Evolutionary conservation across 2,113 vertebrate species (phyloP), one percentile per base, ranked within the genome.

Genomic region (Hippopotamus amphibius): DNA sequence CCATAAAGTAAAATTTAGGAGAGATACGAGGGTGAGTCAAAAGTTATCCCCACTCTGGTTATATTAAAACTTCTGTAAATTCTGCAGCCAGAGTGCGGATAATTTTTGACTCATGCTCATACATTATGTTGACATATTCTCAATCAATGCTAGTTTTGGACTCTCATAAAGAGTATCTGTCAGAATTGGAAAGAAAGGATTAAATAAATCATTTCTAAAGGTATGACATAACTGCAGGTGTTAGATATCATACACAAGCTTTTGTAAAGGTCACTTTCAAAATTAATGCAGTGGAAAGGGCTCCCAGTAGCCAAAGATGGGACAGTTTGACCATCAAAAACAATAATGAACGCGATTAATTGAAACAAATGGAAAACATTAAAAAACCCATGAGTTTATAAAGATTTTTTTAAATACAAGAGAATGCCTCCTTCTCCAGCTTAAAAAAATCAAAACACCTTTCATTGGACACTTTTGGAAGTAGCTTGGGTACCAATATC

Each of bases 321-420:
- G 41, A 87, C 12, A 83, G 43, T 63, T 28, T 86, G 50, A 66
- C 57, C 11, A 95, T 92, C 26, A 87, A 96, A 97, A 91, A 66
- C 46, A 93, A 43, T 55, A 69, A 37, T 85, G 86, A 53, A 12
- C 55, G 33, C 28, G 61, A 96, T 53, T 63, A 43, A 69, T 41
- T 91, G 33, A 90, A 93, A 81, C 15, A 88, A 81, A 88, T 12
- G 53, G 2, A 80, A 96, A 88, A 74, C 68, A 65, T 37, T n/a
- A 90, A 80, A 85, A 80, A 5, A 3, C 7, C 2, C 8, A 13
- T 12, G 33, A 28, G 19, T 69, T 86, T 92, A 82, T 89, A 81
- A 93, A 63, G 11, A 26, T 43, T 50, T 88, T 92, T 92, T 68
- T 11, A 90, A 74, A 84, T 80, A 88, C 57, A 85, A 93, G 14